Base-by-base conservation (phyloP, 2,113 vertebrate species). In the Nibea albiflora region DNA sequence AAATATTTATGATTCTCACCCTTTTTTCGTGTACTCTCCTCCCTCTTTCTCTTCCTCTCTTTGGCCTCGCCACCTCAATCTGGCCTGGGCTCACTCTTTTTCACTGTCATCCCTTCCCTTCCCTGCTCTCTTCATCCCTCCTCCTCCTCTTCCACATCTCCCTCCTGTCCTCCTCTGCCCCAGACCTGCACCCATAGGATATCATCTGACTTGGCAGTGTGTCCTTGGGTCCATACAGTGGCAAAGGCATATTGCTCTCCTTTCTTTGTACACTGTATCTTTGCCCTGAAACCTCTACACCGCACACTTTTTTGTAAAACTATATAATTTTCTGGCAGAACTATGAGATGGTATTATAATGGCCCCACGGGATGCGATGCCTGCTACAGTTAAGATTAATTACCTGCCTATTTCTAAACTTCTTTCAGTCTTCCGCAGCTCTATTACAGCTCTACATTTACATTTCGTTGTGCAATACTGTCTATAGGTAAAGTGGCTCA, bases 151-250 rank as follows among this genome's bases (percentile, higher is more conserved):
- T 53, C 80, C 60, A 44, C 67, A 63, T 50, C 75, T 62, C 83
- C 77, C 65, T 90, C 77, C 62, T 90, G 86, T 91, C 92, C 92
- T 92, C 80, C 65, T 8, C 68, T 87, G 81, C 79, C 90, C 86
- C 77, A 84, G 77, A 91, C 87, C 85, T 85, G 82, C 84, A 92
- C 81, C 88, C 83, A 71, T 56, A 89, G 83, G 79, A 80, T 92
- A 93, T 93, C 90, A 91, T 86, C 89, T 94, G 67, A 90, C 92
- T 76, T 84, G 84, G 83, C 90, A 85, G 79, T 60, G 61, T 91
- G 92, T 93, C 92, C 92, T 94, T 94, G 92, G 85, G 71, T 82
- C 73, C 76, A 69, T 84, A 91, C 84, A 86, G 76, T 83, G 73
- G 79, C 88, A 93, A 91, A 93, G 88, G 81, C 91, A 90, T 76